Base-by-base conservation (phyloP, 2,113 vertebrate species). In the Pteruthius melanotis region DNA sequence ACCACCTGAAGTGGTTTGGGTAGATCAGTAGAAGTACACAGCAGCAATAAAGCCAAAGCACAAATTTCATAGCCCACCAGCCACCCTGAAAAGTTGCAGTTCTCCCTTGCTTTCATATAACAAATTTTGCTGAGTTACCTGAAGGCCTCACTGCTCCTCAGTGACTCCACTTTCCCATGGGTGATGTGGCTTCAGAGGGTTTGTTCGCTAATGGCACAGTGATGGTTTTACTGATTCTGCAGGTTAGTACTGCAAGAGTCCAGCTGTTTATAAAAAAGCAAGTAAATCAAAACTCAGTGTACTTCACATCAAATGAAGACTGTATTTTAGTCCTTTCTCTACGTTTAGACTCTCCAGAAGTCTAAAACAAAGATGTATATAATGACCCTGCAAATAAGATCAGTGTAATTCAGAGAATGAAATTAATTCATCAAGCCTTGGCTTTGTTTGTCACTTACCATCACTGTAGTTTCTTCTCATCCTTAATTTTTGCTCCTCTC, bases 371-470 rank as follows among this genome's bases (percentile, higher is more conserved):
- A 94, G 93, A 90, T 60, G 44, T 44, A 71, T 65, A 39, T 56
- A 68, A 47, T 39, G 80, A 78, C 49, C 45, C 50, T 69, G 72
- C 76, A 92, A 94, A 97, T 69, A n/a, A 86, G 69, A 94, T 92
- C 68, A 90, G 30, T 33, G 40, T 71, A 84, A 82, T 86, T 82
- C 50, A 72, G 83, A 49, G 59, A 95, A 95, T 71, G 53, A 95
- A 90, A 81, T 95, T 75, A 93, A 94, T 93, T 80, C 66, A 18
- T 89, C 88, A 81, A 71, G 49, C 11, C 47, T 83, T 87, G 72
- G 54, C 59, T 94, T 88, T 60, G 26, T 94, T 81, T 94, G 82
- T 95, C 88, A 71, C 44, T 94, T 90, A 54, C 39, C 40, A 79
- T 89, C 76, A 75, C 64, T 82, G 57, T 82, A 71, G 68, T 59